Conservation (phyloP, 2,888 invertebrate genomes). For the Linnaemya tessellans region DNA sequence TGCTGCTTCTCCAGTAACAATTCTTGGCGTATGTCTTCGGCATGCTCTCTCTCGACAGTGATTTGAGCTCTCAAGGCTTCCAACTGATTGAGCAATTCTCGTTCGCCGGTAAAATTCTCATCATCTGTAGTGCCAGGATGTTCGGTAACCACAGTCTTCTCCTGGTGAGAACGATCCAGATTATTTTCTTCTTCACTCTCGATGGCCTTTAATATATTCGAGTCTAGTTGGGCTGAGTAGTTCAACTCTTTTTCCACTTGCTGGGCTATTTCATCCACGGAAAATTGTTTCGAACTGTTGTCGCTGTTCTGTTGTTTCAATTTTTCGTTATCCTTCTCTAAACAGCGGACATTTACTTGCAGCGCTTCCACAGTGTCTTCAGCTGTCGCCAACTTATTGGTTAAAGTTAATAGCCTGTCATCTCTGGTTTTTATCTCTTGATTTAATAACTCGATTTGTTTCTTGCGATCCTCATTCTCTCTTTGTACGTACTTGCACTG, state of each 20-base stretch:
- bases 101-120: conserved; percentile 80
- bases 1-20: conserved; percentile 86
- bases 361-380: conserved; percentile 79
- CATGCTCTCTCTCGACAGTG: conserved; percentile 79
- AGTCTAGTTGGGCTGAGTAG: conserved; percentile 86
- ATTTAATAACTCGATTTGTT: conserved; percentile 85
- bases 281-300: conserved; percentile 81
- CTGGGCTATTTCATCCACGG: conserved; percentile 85
- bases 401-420: conserved; percentile 81
- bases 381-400: conserved; percentile 75
- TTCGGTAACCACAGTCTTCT: conserved; percentile 54
- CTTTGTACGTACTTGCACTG: conserved; percentile 79
- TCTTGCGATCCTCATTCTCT: conserved; percentile 82
- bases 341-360: conserved; percentile 84
- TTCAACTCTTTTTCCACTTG: conserved; percentile 86
- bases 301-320: conserved; percentile 77
- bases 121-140: conserved; percentile 78
- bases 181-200: conserved; percentile 84
- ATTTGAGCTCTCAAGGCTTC: conserved; percentile 79
- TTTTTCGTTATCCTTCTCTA: conserved; percentile 83
- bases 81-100: conserved; percentile 80
- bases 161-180: conserved; percentile 76
- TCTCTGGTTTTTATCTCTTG: conserved; percentile 86
- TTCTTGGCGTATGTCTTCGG: conserved; percentile 85
- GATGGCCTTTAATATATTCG: conserved; percentile 85